phyloP scores from a whole-genome alignment of 2,113 vertebrate genomes.

The Apodemus speciosus region DNA sequence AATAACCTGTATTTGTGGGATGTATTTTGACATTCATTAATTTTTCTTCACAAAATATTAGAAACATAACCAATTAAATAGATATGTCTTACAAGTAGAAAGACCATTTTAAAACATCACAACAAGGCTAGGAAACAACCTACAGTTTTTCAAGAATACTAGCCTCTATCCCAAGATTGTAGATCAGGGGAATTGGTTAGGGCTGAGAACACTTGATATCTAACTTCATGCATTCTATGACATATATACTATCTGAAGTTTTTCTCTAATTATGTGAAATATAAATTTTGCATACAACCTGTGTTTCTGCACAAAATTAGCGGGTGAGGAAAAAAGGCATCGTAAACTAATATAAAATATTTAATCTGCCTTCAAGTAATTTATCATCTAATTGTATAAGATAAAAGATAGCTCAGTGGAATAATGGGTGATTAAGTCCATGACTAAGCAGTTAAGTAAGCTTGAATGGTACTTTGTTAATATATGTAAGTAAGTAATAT shows the following conservation, averaged over 20 bases:
- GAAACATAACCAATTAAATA: not conserved
- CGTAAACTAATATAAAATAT: not conserved
- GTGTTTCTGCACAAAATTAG: not conserved
- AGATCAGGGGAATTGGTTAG: not conserved
- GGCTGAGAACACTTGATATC: not conserved
- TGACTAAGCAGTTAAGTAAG: not conserved
- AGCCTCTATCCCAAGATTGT: not conserved
- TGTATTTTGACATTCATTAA: not conserved
- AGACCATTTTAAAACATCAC: not conserved
- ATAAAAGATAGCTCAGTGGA: not conserved
- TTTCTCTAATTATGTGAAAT: constrained; percentile 37
- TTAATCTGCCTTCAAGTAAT: not conserved
- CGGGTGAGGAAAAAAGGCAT: not conserved
- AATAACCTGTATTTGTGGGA: not conserved
- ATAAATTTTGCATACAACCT: not conserved
- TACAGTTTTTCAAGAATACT: not conserved
- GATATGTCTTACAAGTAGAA: not conserved
- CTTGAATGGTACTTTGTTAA: not conserved
- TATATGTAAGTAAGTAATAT: not conserved
- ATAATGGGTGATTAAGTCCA: not conserved
- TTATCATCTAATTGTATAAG: not conserved
- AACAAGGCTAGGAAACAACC: not conserved
- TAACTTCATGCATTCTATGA: not conserved
- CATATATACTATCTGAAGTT: not conserved
- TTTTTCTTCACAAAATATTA: not conserved